Conservation (phyloP, 2,113 vertebrate species). For the Perca schrenkii region DNA sequence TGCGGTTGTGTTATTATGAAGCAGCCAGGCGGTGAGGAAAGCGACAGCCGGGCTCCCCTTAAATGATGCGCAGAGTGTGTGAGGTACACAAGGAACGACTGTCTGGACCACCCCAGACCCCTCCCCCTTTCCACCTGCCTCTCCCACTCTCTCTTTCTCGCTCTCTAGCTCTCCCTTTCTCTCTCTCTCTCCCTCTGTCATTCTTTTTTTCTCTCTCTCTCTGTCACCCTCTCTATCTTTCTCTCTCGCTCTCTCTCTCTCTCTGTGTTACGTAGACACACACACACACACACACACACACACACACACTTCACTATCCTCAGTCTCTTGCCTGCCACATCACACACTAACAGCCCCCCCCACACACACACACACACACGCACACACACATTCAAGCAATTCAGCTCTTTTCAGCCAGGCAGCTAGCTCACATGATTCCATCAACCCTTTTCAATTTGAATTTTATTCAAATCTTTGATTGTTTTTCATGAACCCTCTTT, state of each 20-base stretch:
- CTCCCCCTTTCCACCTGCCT: conserved; percentile 73
- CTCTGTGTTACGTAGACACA: neutral
- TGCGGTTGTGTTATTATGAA: conserved; percentile 18
- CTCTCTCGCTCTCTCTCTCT: conserved; percentile 15
- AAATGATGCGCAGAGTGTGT: conserved; percentile 78
- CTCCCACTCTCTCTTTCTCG: conserved; percentile 38
- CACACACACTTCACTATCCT: conserved; percentile 17
- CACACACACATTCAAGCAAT: conserved; percentile 6
- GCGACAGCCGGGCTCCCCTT: conserved; percentile 53
- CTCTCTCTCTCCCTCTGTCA: conserved; percentile 27
- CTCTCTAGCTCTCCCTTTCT: conserved; percentile 22
- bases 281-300: conserved; percentile 27
- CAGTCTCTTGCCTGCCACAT: conserved; percentile 42
- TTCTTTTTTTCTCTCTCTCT: conserved; percentile 14
- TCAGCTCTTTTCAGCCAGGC: conserved; percentile 27
- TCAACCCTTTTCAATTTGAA: conserved; percentile 11
- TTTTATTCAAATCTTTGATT: conserved; percentile 33
- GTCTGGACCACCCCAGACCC: conserved; percentile 81
- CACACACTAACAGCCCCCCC: neutral
- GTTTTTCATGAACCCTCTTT: neutral
- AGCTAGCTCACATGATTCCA: conserved; percentile 18
- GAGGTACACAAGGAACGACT: conserved; percentile 79
- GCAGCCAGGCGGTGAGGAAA: conserved; percentile 27
- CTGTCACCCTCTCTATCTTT: conserved; percentile 9
- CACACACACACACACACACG: neutral